phyloP scores from a whole-genome alignment of 1,140 invertebrate species.

The Cardiocondyla obscurior region DNA sequence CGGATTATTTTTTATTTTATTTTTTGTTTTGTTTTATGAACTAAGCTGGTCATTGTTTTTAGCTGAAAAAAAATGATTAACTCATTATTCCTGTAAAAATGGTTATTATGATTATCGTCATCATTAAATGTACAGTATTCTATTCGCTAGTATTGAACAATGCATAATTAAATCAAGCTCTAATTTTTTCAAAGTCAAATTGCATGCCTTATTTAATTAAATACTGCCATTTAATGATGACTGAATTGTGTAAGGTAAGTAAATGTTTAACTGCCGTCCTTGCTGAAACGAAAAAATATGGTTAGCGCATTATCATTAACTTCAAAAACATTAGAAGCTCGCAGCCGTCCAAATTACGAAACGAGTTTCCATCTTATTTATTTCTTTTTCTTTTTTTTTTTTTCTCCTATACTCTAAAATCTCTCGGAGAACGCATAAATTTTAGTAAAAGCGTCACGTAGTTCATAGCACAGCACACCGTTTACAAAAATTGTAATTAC shows the following conservation, averaged over 20 bases:
- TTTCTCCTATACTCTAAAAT: constrained; percentile 20
- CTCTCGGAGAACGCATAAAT: constrained; percentile 29
- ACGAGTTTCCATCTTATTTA: constrained; percentile 54
- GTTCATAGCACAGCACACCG: constrained; percentile 7
- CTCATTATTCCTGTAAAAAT: constrained; percentile 79
- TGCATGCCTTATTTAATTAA: background rate
- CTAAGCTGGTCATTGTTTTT: constrained; percentile 68
- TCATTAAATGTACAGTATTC: constrained; percentile 65
- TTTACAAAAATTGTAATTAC: constrained; percentile 24
- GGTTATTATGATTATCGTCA: constrained; percentile 67
- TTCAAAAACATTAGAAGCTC: constrained; percentile 61
- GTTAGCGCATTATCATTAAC: constrained; percentile 72
- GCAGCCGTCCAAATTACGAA: constrained; percentile 73
- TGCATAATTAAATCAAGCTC: background rate
- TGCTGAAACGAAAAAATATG: constrained; percentile 76
- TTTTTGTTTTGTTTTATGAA: too few relatives aligned
- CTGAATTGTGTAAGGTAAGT: constrained; percentile 70
- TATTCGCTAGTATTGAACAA: background rate
- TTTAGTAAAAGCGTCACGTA: constrained; percentile 10
- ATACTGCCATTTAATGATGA: constrained; percentile 73
- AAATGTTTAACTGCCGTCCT: constrained; percentile 73
- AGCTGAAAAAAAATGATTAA: constrained; percentile 76
- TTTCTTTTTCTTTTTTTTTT: constrained; percentile 29
- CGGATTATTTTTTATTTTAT: constrained; percentile 66
- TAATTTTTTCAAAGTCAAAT: background rate